Evolutionary conservation across 2,113 vertebrate species (phyloP), one percentile per base, ranked within the genome.

Genomic region (Hyla sarda): DNA sequence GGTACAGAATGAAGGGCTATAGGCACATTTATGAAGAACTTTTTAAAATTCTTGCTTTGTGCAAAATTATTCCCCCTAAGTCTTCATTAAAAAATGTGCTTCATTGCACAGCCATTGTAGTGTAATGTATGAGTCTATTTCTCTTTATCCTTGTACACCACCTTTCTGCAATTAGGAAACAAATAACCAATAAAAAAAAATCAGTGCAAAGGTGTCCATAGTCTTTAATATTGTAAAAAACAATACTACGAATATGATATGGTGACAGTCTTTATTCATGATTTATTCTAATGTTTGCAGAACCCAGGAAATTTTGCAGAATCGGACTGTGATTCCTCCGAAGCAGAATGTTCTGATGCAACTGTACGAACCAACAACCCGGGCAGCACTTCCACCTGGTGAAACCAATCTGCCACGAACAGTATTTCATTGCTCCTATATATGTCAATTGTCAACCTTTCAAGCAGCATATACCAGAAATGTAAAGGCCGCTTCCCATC

Each of bases 271-370:
- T 19, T 28, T 47, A 81, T 41, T 16, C 1, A 9, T 23, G 0
- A 19, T 19, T 9, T 81, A 52, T 56, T 73, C 34, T 72, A 52
- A 32, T 50, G 5, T 90, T 91, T 90, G 54, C 92, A 99, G 98
- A 98, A 97, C 90, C 96, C 97, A 3, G 92, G 96, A 37, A 96
- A 97, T 92, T 97, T 97, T 90, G 95, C 95, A 84, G 97, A 97
- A 88, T 98, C 96, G 0, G 98, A 98, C 92, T 97, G 97, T 77
- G 97, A 99, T 91, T 95, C 98, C 28, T 99, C 98, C 0, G 98
- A 98, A 69, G 98, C 96, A 0, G 98, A 99, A 86, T 97, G 97
- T 91, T 99, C 98, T 1, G 98, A 99, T 86, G 95, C 96, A 92
- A 99, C 98, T 0, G 97, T 99, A 83, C 96, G 97, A 92, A 97